Evolutionary conservation across 2,113 vertebrate genomes (phyloP), one percentile per base, ranked within the genome.

Genomic region (Cacatua alba): DNA sequence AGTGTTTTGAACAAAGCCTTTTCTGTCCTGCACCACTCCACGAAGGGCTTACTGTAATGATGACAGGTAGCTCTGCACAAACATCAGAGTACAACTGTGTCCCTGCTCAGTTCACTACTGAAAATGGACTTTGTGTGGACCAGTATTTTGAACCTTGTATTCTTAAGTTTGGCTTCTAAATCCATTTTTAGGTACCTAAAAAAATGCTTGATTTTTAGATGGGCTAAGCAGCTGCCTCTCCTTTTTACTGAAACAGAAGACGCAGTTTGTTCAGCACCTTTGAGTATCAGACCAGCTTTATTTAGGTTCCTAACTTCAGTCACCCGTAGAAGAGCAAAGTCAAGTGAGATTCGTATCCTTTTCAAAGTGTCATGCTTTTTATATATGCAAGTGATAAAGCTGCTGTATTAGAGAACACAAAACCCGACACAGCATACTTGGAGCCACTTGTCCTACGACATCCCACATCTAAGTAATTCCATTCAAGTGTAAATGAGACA

Each of bases 401-500:
- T 64, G 86, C 77, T 79, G 49, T 69, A 82, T 60, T 57, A 75
- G 65, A 0, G 21, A 94, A 71, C 65, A 41, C 43, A 78, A 78
- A 92, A 72, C 62, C 7, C 0, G 4, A 35, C 85, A 26, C 52
- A 84, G 72, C 21, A 0, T 67, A 84, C 88, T 85, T 57, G 59
- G 75, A 97, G 85, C 83, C 76, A 81, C 93, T 90, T 71, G 76
- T 71, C 76, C 74, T 41, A 77, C 3, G 0, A 65, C 91, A 92
- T 86, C 74, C 89, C 77, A 87, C 70, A 85, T 82, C 86, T 82
- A 82, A 95, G 92, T 79, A 89, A 89, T 43, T 84, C 91, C n/a
- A 95, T 93, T 95, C 91, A 96, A 79, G 91, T 94, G 94, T 33
- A 94, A 95, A 96, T 93, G 64, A 96, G 82, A 37, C 3, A 7